These are phyloP conservation scores for Cotesia typhae DNA, from an alignment of 1,140 invertebrate genomes.

Conservation along the genomic window DNA sequence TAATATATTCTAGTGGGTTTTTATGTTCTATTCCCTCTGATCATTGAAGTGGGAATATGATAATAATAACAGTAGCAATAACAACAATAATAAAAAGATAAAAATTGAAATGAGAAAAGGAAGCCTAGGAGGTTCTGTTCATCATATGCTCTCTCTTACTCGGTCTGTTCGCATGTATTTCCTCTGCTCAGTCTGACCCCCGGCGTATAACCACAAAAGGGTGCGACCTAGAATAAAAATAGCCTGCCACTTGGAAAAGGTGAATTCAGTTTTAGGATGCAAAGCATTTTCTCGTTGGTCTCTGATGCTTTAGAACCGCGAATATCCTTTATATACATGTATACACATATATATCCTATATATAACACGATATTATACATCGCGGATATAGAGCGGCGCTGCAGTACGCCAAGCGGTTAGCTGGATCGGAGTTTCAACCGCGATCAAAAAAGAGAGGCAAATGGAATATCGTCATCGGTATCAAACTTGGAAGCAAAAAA, in stretches of 20 bases:
- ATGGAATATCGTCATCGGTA: neutral
- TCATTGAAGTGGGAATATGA: too few relatives aligned
- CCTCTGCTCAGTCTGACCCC: neutral
- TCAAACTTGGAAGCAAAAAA: neutral
- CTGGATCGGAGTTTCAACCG: too few relatives aligned
- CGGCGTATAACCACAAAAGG: constrained; percentile 22
- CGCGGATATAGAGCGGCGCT: too few relatives aligned
- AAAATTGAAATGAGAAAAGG: constrained; percentile 31
- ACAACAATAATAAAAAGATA: constrained; percentile 3
- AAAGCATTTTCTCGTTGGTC: constrained; percentile 39
- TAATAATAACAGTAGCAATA: neutral
- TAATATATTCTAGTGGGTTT: too few relatives aligned
- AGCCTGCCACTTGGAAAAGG: constrained; percentile 45
- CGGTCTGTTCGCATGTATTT: neutral
- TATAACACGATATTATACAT: neutral
- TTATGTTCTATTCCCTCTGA: too few relatives aligned
- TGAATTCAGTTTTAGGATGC: constrained; percentile 45
- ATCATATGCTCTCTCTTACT: constrained; percentile 22
- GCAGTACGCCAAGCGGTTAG: too few relatives aligned
- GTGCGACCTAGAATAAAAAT: constrained; percentile 43
- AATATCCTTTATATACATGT: neutral
- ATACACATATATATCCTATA: neutral
- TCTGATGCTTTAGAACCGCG: neutral
- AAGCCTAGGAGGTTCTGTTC: constrained; percentile 5
- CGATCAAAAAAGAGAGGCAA: neutral